Conservation (phyloP, 2,797 vertebrate species). For the Macrochelys suwanniensis region DNA sequence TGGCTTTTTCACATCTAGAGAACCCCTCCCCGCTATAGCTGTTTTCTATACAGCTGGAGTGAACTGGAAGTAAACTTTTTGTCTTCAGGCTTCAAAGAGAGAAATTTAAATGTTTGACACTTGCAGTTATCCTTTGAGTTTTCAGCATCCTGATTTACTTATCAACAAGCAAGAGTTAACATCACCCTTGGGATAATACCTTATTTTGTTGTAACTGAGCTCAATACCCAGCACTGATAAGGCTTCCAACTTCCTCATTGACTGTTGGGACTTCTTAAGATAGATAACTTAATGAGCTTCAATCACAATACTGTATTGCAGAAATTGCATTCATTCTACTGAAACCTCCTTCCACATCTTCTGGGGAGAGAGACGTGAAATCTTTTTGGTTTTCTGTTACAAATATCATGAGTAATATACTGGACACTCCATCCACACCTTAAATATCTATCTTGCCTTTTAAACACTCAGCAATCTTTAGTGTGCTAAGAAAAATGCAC, state of each 20-base stretch:
- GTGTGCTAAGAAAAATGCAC: neutral
- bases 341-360: rapidly evolving
- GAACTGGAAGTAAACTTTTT: neutral
- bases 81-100: neutral
- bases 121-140: neutral
- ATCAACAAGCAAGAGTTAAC: neutral
- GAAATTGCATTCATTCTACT: neutral
- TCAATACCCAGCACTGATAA: neutral
- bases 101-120: neutral
- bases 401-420: neutral
- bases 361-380: neutral
- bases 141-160: neutral
- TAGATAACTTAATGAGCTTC: neutral
- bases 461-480: neutral
- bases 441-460: neutral
- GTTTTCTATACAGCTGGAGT: neutral
- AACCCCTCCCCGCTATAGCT: neutral
- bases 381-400: neutral
- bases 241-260: neutral
- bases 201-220: neutral
- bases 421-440: neutral
- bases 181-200: neutral
- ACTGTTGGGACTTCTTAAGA: neutral
- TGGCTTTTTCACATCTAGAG: neutral
- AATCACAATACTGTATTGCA: neutral